These are phyloP conservation scores for Liparis tanakae DNA, from an alignment of 2,797 vertebrate species.

Conservation along the genomic window DNA sequence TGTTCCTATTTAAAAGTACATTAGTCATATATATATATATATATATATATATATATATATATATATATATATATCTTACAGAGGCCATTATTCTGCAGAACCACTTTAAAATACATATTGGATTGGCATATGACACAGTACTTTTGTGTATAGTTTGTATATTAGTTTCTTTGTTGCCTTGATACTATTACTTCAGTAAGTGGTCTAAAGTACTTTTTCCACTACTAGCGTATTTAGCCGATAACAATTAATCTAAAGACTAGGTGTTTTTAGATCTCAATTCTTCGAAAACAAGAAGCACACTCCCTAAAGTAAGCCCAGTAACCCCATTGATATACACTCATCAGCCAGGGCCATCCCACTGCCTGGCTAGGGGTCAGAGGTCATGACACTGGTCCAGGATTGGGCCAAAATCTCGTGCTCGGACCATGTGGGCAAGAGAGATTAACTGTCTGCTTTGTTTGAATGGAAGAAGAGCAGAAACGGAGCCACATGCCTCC, in stretches of 20 bases:
- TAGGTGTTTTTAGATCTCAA: background rate
- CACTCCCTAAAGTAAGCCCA: background rate
- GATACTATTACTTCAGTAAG: background rate
- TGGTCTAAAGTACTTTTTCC: background rate
- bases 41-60: no score
- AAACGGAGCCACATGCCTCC: conserved; percentile 9
- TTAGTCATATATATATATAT: background rate
- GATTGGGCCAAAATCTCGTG: conserved; percentile 26
- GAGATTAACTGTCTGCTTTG: background rate
- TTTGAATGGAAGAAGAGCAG: conserved; percentile 16
- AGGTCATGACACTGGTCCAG: conserved; percentile 40
- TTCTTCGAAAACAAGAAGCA: background rate
- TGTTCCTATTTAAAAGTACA: background rate
- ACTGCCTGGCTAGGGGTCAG: background rate
- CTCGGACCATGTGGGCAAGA: conserved; percentile 43
- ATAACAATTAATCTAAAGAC: background rate
- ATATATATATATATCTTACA: no score
- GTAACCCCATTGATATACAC: background rate
- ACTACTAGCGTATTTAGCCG: background rate
- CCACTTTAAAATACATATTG: background rate
- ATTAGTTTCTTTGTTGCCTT: background rate
- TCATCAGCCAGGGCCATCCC: background rate
- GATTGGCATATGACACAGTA: background rate
- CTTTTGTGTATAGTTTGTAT: no score
- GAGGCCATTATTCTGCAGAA: no score